A percentile compares a stretch with the other conserved stretches of the same genome.
These are phyloP conservation scores for Hermaeophaga mercurialis DNA, from an alignment of 2,888 invertebrate species.

Conservation along the genomic window DNA sequence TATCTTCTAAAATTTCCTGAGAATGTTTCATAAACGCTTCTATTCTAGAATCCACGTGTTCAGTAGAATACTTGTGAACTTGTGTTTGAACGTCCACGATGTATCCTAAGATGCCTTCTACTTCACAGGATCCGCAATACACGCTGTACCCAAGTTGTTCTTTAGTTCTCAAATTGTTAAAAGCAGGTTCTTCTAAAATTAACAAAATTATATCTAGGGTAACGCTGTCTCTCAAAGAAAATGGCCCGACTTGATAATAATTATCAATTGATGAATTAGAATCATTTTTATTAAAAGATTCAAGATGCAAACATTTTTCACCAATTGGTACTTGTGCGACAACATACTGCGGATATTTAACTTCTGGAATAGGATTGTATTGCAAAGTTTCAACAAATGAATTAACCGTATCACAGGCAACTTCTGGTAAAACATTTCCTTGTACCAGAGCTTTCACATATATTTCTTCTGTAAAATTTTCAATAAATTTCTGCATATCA, in stretches of 20 bases:
- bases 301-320: constrained; percentile 67
- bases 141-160: constrained; percentile 91
- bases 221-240: constrained; percentile 65
- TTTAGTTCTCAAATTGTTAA: constrained; percentile 82
- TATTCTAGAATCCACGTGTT: constrained; percentile 73
- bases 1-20: constrained; percentile 63
- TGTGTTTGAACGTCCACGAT: constrained; percentile 80
- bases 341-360: constrained; percentile 61
- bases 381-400: constrained; percentile 63
- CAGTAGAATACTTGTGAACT: constrained; percentile 69
- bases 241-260: constrained; percentile 81
- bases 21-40: constrained; percentile 73
- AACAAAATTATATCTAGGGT: constrained; percentile 77
- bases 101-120: constrained; percentile 80
- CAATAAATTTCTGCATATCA: constrained; percentile 67
- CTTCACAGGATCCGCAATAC: constrained; percentile 70
- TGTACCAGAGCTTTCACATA: constrained; percentile 78
- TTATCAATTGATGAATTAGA: constrained; percentile 82
- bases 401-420: constrained; percentile 66
- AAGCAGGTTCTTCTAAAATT: constrained; percentile 86
- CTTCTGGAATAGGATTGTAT: constrained; percentile 59
- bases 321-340: constrained; percentile 72
- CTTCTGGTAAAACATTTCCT: constrained; percentile 74
- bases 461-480: constrained; percentile 64
- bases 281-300: constrained; percentile 74